Evolutionary conservation across 2,113 vertebrate species (phyloP), one percentile per base, ranked within the genome.

Genomic region (Equus quagga): DNA sequence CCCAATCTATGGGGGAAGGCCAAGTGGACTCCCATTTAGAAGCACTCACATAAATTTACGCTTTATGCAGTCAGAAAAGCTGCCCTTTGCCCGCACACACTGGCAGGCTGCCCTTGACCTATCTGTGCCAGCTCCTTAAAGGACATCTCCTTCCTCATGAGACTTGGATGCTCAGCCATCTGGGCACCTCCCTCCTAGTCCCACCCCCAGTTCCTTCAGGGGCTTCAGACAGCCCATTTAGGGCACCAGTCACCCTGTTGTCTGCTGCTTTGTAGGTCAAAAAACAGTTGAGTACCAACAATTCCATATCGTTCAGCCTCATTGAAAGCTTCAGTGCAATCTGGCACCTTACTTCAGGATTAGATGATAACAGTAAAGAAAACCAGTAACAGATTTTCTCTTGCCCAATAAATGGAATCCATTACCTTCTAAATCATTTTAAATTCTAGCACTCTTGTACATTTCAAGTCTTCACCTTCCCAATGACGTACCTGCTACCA

Each of bases 241-340:
- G 44, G 72, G 49, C 80, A 85, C 6, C 49, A 76, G 28, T 65
- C 69, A 75, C 36, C 10, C 54, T 13, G 0, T 36, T 65, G 51
- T 65, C 69, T 65, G 72, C 62, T 89, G 60, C 73, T 92, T 96
- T 80, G 46, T 70, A 56, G 92, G 69, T 86, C 60, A 97, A 93
- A 83, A 79, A 92, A 64, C 21, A 91, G 78, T 64, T 94, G 49
- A 58, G 41, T 33, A 79, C 58, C 14, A 49, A 86, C 54, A 67
- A 64, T 86, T 79, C 79, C 46, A 44, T 81, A 58, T 44, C 3
- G 8, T 79, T 91, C 41, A 51, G 62, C 31, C n/a, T 91, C 44
- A 93, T 2, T 21, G 23, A 84, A 95, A 92, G 72, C 69, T 94
- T 76, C 64, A 23, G 51, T 70, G 69, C 33, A 56, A 88, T 44